Evolutionary conservation across 2,797 vertebrate species (phyloP).

Genomic region (Neostethus bicornis): DNA sequence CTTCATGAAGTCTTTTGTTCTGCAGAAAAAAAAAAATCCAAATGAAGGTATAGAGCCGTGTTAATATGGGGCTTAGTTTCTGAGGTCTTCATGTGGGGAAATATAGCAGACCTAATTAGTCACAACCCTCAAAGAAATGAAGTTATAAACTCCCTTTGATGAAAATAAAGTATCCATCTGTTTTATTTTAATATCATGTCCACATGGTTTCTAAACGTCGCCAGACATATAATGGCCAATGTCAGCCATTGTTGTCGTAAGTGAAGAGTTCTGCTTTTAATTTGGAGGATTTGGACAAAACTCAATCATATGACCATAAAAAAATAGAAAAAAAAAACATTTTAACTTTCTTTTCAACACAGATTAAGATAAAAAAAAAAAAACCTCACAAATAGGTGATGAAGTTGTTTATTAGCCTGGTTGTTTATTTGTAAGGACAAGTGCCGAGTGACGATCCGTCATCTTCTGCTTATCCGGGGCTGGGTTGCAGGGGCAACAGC

Average conservation of each 20-base stretch:
- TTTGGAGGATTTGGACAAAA: not conserved
- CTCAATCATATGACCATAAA: not conserved
- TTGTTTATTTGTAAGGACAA: too few species aligned
- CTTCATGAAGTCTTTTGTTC: slow-evolving; percentile 58
- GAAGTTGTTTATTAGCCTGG: too few species aligned
- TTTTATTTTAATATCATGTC: not conserved
- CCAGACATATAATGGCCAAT: not conserved
- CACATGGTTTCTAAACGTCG: not conserved
- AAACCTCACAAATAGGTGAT: not conserved
- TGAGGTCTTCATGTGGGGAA: slow-evolving; percentile 6
- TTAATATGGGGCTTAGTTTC: slow-evolving; percentile 23
- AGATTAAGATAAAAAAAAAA: not conserved
- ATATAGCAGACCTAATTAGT: slow-evolving; percentile 54
- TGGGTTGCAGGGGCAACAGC: too few species aligned
- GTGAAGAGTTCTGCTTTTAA: not conserved
- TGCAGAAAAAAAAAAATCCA: slow-evolving; percentile 11
- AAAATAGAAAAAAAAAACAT: not conserved
- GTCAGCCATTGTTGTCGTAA: not conserved
- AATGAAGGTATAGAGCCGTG: slow-evolving; percentile 22
- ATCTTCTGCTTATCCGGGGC: too few species aligned
- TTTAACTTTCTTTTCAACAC: not conserved
- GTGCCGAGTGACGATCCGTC: too few species aligned
- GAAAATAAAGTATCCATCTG: not conserved
- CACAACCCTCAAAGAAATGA: slow-evolving; percentile 28
- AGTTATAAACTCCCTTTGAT: slow-evolving; percentile 19